These are phyloP conservation scores for Anastatus disparis DNA, from an alignment of 1,140 invertebrate species.

Conservation along the genomic window DNA sequence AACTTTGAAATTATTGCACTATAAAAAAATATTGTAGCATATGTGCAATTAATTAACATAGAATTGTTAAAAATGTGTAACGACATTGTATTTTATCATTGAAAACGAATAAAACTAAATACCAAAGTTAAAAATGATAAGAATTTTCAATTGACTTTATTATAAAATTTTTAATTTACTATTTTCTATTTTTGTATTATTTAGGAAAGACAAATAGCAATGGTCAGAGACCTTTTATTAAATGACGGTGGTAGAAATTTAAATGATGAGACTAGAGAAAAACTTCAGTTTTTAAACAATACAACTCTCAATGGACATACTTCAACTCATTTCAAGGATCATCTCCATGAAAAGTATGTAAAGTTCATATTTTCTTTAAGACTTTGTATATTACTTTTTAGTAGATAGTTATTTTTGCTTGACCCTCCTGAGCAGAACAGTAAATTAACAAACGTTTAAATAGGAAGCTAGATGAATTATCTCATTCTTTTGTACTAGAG, in stretches of 20 bases:
- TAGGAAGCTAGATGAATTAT: too few species aligned
- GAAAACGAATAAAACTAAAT: neutral
- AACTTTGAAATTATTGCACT: neutral
- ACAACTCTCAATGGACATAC: slow-evolving; percentile 61
- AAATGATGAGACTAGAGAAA: slow-evolving; percentile 83
- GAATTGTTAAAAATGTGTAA: neutral
- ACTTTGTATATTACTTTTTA: too few species aligned
- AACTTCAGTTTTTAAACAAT: slow-evolving; percentile 80
- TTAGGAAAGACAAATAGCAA: slow-evolving; percentile 78
- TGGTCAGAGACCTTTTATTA: slow-evolving; percentile 79
- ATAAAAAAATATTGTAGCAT: neutral
- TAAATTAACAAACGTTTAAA: too few species aligned
- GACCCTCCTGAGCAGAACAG: too few species aligned
- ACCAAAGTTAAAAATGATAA: neutral
- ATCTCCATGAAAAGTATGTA: slow-evolving; percentile 62
- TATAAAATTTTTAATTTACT: neutral
- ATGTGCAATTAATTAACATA: neutral
- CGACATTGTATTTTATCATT: neutral
- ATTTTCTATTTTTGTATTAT: slow-evolving; percentile 12
- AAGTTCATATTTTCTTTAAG: too few species aligned
- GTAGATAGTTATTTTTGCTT: too few species aligned
- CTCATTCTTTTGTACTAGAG: too few species aligned
- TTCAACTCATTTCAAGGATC: slow-evolving; percentile 59
- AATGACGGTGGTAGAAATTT: slow-evolving; percentile 75
- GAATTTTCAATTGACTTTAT: neutral